phyloP scores from a whole-genome alignment of 2,888 invertebrate species.

The Zygaena filipendulae region DNA sequence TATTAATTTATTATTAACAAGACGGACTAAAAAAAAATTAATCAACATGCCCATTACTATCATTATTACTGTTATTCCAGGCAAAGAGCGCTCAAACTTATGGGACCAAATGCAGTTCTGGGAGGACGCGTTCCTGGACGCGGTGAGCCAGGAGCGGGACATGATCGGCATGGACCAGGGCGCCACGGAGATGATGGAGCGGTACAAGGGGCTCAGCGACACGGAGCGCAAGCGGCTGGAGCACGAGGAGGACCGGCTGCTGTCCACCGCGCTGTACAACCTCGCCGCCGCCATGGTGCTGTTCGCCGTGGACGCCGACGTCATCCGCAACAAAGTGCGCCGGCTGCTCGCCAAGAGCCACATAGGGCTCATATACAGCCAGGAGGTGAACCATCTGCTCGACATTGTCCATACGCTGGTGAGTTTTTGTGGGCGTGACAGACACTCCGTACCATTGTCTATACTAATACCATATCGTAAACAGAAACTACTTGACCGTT shows the following conservation, averaged over 20 bases:
- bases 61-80: no score
- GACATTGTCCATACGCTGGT: constrained; percentile 96
- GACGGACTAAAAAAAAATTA: no score
- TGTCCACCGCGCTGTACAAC: constrained; percentile 97
- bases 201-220: constrained; percentile 93
- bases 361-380: constrained; percentile 96
- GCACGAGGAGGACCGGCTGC: constrained; percentile 95
- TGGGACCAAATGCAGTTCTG: constrained; percentile 99
- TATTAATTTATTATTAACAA: no score
- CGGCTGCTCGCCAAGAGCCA: constrained; percentile 97
- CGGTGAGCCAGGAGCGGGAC: constrained; percentile 97
- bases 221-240: constrained; percentile 94
- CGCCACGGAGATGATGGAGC: constrained; percentile 98
- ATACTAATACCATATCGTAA: no score
- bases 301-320: constrained; percentile 86
- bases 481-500: no score
- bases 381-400: constrained; percentile 95
- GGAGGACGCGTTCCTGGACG: constrained; percentile 99
- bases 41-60: no score
- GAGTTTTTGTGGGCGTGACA: constrained; percentile 38
- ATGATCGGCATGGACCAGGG: constrained; percentile 99
- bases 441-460: not conserved
- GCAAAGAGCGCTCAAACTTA: constrained; percentile 85
- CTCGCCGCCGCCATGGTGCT: constrained; percentile 95
- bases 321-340: constrained; percentile 86